Evolutionary conservation across 2,113 vertebrate species (phyloP).

Genomic region (Crotophaga sulcirostris): DNA sequence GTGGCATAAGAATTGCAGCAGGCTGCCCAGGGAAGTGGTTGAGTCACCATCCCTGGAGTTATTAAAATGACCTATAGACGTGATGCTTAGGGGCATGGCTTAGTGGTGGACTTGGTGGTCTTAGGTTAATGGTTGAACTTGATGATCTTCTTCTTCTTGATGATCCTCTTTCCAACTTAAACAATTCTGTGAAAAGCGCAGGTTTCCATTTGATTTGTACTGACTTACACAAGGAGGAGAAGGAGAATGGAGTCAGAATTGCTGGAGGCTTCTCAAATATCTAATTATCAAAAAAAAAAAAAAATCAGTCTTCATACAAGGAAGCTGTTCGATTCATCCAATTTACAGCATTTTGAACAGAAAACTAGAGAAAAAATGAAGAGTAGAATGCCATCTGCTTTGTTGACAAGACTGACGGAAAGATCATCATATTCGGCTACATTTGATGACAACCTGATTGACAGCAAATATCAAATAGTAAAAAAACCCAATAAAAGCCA

Average conservation of each 20-base stretch:
- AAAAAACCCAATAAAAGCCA: rapidly evolving
- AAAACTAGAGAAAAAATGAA: neutral
- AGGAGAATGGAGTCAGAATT: neutral
- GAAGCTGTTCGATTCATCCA: neutral
- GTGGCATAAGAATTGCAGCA: neutral
- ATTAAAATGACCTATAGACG: no score
- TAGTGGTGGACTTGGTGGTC: no score
- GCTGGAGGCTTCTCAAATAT: neutral
- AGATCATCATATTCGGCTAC: neutral
- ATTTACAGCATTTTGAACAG: neutral
- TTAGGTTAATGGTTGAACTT: no score
- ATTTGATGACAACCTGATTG: neutral
- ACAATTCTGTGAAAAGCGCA: neutral
- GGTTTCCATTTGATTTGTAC: neutral
- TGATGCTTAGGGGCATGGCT: no score
- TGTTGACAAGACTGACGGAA: neutral
- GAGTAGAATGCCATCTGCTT: neutral
- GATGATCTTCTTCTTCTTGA: no score
- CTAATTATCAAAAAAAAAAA: neutral
- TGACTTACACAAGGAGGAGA: neutral
- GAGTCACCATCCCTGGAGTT: no score
- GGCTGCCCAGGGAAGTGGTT: no score
- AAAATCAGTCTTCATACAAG: neutral
- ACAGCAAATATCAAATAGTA: neutral
- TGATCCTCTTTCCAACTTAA: no score